Percentiles rank a stretch among this genome's conserved stretches.
Evolutionary conservation across 1,140 invertebrate species (phyloP).

Genomic region (Proctacanthus coquilletti): DNA sequence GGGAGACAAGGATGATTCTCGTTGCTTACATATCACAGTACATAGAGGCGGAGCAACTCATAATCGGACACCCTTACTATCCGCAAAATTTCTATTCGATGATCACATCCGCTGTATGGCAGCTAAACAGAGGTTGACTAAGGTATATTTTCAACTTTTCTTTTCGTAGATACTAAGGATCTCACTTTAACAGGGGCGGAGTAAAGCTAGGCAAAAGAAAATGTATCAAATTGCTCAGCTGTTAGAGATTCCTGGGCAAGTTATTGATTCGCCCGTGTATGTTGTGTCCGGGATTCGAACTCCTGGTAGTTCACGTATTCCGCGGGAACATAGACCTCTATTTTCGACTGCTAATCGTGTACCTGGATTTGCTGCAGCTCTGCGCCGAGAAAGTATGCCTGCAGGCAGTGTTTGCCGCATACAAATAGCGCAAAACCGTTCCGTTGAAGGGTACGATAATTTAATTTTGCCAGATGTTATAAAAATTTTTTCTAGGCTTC

Average conservation of each 20-base stretch:
- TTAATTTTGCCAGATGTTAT: not conserved
- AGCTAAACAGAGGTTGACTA: conserved; percentile 64
- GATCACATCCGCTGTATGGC: conserved; percentile 98
- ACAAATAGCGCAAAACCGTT: conserved; percentile 25
- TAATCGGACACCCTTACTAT: conserved; percentile 61
- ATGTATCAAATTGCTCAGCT: conserved; percentile 88
- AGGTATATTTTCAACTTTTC: conserved; percentile 36
- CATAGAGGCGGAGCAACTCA: conserved; percentile 52
- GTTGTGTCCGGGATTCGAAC: conserved; percentile 23
- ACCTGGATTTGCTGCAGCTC: conserved; percentile 51
- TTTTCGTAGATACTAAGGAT: too few species aligned
- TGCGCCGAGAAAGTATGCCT: conserved; percentile 35
- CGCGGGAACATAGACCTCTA: conserved; percentile 34
- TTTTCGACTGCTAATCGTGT: conserved; percentile 42
- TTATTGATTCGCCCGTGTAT: conserved; percentile 36
- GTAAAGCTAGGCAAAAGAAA: conserved; percentile 89
- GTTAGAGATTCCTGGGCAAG: conserved; percentile 62
- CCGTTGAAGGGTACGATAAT: conserved; percentile 21
- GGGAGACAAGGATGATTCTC: conserved; percentile 90
- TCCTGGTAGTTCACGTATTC: conserved; percentile 22
- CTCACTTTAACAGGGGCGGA: conserved; percentile 68
- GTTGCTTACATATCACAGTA: conserved; percentile 89
- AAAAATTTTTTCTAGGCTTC: not conserved
- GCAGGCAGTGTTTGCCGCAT: conserved; percentile 22
- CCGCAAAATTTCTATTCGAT: conserved; percentile 92